Base-by-base conservation (phyloP, 2,113 vertebrate genomes). In the Myocastor coypus region DNA sequence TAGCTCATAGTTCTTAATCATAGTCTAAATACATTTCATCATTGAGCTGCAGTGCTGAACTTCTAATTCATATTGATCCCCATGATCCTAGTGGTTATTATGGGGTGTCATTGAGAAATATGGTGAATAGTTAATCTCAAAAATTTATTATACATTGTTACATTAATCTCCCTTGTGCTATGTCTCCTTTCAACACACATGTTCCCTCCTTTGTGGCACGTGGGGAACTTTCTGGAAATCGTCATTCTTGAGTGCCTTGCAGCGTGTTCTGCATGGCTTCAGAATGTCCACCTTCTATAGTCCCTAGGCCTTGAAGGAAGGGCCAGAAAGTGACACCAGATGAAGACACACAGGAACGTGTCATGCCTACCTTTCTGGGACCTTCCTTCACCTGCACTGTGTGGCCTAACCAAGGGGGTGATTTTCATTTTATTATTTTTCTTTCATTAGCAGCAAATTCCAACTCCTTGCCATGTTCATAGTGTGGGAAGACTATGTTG, bases 21-120 rank as follows among this genome's bases (percentile, higher is more conserved):
- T 5, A 66, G 28, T 63, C 84, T 84, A 52, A 81, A 94, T 83
- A 68, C 13, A 42, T 89, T 92, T 80, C 83, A n/a, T 81, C 40
- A 46, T 20, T 71, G 5, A 64, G 1, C 20, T 59, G 5, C 19
- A 34, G 1, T 32, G n/a, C 8, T 86, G 64, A 73, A 42, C 3
- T n/a, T 83, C 8, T 13, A 40, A 57, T 20, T 57, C 40, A 75
- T 24, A 1, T 55, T 52, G 7, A 50, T 42, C 22, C 28, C 7
- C 10, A 26, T 80, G 69, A 52, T 69, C 32, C 10, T 83, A 20
- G 57, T 40, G 1, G 42, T 32, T 32, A 57, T 80, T 83, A 40
- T 5, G 75, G 19, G 32, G 26, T 78, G 42, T 46, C 42, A 24
- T 11, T 4, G 14, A 78, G 30, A 77, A 78, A 17, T 78, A 78